Evolutionary conservation across 2,888 invertebrate genomes (phyloP).

Genomic region (Tetragonisca angustula): DNA sequence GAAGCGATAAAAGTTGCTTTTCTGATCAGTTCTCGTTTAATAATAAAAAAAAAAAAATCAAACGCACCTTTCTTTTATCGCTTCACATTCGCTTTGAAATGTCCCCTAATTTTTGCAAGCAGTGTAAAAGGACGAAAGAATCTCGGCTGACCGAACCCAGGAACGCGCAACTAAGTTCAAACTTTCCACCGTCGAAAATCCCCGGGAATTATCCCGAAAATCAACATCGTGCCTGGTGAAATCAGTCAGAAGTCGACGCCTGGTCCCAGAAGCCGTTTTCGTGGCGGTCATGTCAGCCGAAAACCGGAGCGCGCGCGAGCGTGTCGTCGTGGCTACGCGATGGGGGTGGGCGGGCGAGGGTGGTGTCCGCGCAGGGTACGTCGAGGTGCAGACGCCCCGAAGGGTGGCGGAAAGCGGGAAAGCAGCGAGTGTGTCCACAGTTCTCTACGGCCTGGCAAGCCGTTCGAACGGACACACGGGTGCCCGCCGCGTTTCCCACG

Average conservation of each 20-base stretch:
- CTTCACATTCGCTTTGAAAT: too few relatives aligned
- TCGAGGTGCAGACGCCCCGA: constrained; percentile 44
- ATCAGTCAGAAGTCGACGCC: neutral
- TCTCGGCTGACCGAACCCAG: neutral
- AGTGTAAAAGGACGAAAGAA: too few relatives aligned
- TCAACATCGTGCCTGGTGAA: too few relatives aligned
- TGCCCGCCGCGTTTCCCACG: neutral
- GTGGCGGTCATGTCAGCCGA: neutral
- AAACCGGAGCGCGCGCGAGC: neutral
- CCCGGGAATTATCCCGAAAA: neutral
- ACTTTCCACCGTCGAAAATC: neutral
- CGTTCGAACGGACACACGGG: constrained; percentile 70
- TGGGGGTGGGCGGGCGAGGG: constrained; percentile 26
- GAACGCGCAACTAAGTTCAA: neutral
- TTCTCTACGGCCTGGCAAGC: constrained; percentile 80
- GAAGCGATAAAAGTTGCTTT: too few relatives aligned
- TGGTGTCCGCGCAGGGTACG: constrained; percentile 51
- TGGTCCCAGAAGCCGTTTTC: constrained; percentile 7
- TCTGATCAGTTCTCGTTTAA: too few relatives aligned
- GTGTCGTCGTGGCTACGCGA: neutral
- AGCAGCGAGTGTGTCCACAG: constrained; percentile 72
- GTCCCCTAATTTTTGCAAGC: too few relatives aligned
- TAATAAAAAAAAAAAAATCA: too few relatives aligned
- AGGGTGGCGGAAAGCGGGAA: constrained; percentile 77
- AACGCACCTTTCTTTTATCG: too few relatives aligned